phyloP scores from a whole-genome alignment of 2,888 invertebrate genomes.

The Caenorhabditis sp. region DNA sequence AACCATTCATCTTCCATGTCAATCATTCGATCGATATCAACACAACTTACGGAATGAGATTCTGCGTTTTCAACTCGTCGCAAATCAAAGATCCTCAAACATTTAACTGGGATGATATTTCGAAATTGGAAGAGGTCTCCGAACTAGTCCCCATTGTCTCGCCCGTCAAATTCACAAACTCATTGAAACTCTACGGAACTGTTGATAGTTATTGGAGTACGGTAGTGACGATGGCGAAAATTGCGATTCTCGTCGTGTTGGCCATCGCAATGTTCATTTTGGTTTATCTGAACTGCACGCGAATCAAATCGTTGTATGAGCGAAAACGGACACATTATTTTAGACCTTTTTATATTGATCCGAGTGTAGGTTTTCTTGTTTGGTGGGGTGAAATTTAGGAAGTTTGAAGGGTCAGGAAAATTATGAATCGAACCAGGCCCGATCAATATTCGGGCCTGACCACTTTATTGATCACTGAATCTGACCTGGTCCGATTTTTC shows the following conservation, averaged over 20 bases:
- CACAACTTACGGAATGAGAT: slow-evolving; percentile 51
- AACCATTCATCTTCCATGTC: slow-evolving; percentile 56
- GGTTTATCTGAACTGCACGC: slow-evolving; percentile 58
- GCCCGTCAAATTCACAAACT: slow-evolving; percentile 44
- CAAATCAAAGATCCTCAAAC: slow-evolving; percentile 38
- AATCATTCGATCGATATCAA: slow-evolving; percentile 49
- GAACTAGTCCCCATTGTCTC: slow-evolving; percentile 39
- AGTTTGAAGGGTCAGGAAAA: too few relatives aligned
- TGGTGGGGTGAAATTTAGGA: too few relatives aligned
- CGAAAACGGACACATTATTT: slow-evolving; percentile 57
- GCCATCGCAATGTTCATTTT: slow-evolving; percentile 51
- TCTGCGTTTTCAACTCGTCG: slow-evolving; percentile 54
- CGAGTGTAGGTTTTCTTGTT: slow-evolving; percentile 37
- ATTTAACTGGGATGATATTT: slow-evolving; percentile 41
- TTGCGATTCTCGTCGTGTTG: slow-evolving; percentile 42
- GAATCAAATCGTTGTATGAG: slow-evolving; percentile 51
- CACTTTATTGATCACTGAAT: too few relatives aligned
- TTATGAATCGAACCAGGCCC: not conserved
- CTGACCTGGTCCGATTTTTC: too few relatives aligned
- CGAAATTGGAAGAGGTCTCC: slow-evolving; percentile 10
- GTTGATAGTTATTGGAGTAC: slow-evolving; percentile 40
- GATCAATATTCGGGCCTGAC: too few relatives aligned
- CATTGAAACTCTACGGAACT: slow-evolving; percentile 7
- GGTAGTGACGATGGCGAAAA: slow-evolving; percentile 46
- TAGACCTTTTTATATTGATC: slow-evolving; percentile 53